A percentile compares a stretch with the other conserved stretches of the same genome.
Conservation (phyloP, 2,797 vertebrate species). For the Pachyuromys duprasi region DNA sequence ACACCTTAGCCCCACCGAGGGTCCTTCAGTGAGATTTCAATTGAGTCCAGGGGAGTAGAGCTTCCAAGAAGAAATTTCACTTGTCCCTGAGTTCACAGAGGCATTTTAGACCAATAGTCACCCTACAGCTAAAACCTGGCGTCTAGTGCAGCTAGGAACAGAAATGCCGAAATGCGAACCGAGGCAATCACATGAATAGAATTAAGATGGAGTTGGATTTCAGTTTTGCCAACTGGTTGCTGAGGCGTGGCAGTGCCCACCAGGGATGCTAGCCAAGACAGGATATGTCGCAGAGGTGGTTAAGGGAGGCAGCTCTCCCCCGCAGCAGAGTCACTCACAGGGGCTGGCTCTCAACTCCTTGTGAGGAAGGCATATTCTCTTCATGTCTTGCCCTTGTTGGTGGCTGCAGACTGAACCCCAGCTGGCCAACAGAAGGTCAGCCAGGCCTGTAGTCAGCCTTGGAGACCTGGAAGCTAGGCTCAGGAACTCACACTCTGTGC, state of each 20-base stretch:
- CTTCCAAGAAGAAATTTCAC: constrained; percentile 75
- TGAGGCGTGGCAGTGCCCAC: background rate
- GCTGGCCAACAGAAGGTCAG: background rate
- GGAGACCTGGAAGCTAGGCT: background rate
- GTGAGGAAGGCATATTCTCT: background rate
- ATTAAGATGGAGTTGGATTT: constrained; percentile 65
- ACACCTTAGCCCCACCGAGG: background rate
- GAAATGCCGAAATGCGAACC: constrained; percentile 66
- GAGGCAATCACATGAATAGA: constrained; percentile 76
- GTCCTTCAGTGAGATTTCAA: background rate
- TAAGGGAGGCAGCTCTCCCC: constrained; percentile 67
- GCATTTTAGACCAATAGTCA: constrained; percentile 77
- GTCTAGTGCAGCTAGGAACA: constrained; percentile 68
- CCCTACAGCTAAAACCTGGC: constrained; percentile 55
- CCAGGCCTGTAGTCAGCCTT: background rate
- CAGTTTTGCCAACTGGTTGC: constrained; percentile 26
- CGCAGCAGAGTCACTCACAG: constrained; percentile 85
- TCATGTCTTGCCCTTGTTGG: fast-evolving
- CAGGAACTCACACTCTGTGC: constrained; percentile 67
- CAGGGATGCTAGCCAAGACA: background rate
- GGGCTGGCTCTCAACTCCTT: fast-evolving
- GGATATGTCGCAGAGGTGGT: constrained; percentile 71
- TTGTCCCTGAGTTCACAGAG: constrained; percentile 67
- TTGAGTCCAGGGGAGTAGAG: background rate
- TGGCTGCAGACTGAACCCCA: background rate